Evolutionary conservation across 1,140 invertebrate genomes (phyloP), one percentile per base, ranked within the genome.

Genomic region (Drosophila tristis): DNA sequence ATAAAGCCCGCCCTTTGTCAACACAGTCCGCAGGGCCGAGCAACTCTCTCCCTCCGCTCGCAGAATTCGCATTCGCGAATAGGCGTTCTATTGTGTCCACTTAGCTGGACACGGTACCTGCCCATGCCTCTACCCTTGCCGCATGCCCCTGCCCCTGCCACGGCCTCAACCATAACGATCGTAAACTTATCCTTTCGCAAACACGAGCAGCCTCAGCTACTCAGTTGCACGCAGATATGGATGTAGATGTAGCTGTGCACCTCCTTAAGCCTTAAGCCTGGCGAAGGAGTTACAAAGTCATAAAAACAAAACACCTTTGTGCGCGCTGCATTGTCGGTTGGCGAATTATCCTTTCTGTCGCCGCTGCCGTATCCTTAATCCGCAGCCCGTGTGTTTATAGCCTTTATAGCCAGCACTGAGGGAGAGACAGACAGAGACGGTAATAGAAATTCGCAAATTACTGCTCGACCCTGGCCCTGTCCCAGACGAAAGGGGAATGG

Each of bases 291-390:
- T 91, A 78, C 89, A 79, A 87, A 90, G 84, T 81, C 74, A 81
- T 91, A 91, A 91, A 91, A 89, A 91, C 89, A 91, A 91, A 91
- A 91, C 89, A 91, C 89, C 89, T 90, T 91, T 91, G 80, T 90
- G 65, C 73, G 23, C 23, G 48, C 54, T 35, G 47, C 74, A 75
- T 78, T 86, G 84, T 87, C 74, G 79, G 84, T 89, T 84, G 58
- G 79, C 80, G 85, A 87, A 89, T 87, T 89, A 89, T 87, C 79
- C 82, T 73, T 82, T 84, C 75, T 65, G 56, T 70, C 63, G 67
- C 74, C 75, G 78, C 82, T 81, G 81, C 78, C 84, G 78, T 72
- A 79, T 79, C 63, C 84, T 82, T 84, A 79, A 84, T 76, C 84
- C 76, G 53, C 63, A 42, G 7, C 20, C 9, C 23, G 31, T 72